phyloP scores from a whole-genome alignment of 2,888 invertebrate genomes.

The Idaea straminata region DNA sequence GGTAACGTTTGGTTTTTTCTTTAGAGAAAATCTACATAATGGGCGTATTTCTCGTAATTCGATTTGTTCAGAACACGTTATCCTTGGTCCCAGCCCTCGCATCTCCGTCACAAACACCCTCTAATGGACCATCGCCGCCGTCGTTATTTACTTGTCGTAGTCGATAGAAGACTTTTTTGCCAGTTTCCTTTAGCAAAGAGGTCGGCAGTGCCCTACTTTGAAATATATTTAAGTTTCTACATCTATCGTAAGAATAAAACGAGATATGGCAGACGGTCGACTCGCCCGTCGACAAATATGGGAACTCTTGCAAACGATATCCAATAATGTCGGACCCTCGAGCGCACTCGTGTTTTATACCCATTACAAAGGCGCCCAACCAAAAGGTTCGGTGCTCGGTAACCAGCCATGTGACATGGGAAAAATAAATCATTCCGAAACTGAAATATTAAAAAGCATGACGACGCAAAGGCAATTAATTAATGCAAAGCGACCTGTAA shows the following conservation, averaged over 20 bases:
- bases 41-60: constrained; percentile 63
- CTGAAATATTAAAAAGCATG: constrained; percentile 55
- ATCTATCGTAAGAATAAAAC: constrained; percentile 48
- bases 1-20: constrained; percentile 56
- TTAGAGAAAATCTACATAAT: constrained; percentile 76
- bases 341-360: constrained; percentile 47
- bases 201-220: constrained; percentile 43
- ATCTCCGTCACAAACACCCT: constrained; percentile 32
- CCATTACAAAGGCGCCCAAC: constrained; percentile 41
- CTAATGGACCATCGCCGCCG: constrained; percentile 51
- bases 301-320: constrained; percentile 60
- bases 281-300: constrained; percentile 48
- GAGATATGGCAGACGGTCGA: constrained; percentile 43
- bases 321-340: constrained; percentile 55
- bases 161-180: constrained; percentile 54
- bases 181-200: constrained; percentile 51
- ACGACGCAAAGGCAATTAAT: constrained; percentile 57
- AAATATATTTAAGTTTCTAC: constrained; percentile 47
- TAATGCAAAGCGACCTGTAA: constrained; percentile 40
- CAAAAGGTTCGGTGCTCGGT: constrained; percentile 32
- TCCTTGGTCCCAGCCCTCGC: constrained; percentile 39
- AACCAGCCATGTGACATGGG: constrained; percentile 33
- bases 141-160: constrained; percentile 52
- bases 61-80: constrained; percentile 66
- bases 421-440: constrained; percentile 49